These are phyloP conservation scores for Anolis carolinensis DNA, from an alignment of 2,113 vertebrate genomes.

Conservation along the genomic window DNA sequence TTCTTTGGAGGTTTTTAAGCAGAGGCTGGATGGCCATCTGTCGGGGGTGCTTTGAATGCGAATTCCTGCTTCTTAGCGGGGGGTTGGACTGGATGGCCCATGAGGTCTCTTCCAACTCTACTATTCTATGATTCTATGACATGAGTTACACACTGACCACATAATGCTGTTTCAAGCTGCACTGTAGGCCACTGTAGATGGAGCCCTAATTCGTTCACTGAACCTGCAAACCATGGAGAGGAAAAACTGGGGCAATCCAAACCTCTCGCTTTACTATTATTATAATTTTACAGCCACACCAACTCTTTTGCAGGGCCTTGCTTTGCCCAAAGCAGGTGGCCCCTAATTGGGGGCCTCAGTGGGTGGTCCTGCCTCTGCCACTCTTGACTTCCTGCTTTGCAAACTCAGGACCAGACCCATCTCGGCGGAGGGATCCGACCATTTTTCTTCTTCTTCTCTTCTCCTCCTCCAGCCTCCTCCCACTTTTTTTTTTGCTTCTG, in stretches of 20 bases:
- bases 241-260: neutral
- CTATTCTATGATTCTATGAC: too few relatives aligned
- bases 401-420: slow-evolving; percentile 68
- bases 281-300: too few relatives aligned
- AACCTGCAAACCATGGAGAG: slow-evolving; percentile 19
- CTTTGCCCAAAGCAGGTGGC: neutral
- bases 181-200: too few relatives aligned
- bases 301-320: too few relatives aligned
- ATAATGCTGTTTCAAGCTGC: too few relatives aligned
- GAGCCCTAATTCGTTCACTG: slow-evolving; percentile 13
- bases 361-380: slow-evolving; percentile 49
- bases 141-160: too few relatives aligned
- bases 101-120: too few relatives aligned
- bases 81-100: too few relatives aligned
- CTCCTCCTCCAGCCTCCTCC: slow-evolving; percentile 53
- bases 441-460: neutral
- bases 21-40: too few relatives aligned
- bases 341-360: neutral
- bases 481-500: slow-evolving; percentile 51
- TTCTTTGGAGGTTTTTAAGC: too few relatives aligned
- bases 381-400: slow-evolving; percentile 79
- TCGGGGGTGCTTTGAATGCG: too few relatives aligned
- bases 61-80: too few relatives aligned
- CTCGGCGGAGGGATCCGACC: slow-evolving; percentile 75
- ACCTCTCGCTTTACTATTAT: neutral